Evolutionary conservation across 2,797 vertebrate species (phyloP).

Genomic region (Micrastur ruficollis): DNA sequence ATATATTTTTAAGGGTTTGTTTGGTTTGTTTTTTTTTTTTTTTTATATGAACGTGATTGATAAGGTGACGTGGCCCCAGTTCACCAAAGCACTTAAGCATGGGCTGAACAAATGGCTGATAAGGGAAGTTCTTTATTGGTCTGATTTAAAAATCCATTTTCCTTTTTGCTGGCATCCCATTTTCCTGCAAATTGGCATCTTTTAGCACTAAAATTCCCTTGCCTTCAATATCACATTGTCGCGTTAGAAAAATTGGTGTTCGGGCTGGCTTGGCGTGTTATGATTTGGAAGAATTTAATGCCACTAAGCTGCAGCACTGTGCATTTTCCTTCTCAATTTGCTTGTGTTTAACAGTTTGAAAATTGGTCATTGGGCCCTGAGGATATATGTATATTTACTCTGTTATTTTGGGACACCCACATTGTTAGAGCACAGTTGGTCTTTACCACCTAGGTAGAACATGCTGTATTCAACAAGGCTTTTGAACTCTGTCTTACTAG

Average conservation of each 20-base stretch:
- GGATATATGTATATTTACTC: background rate
- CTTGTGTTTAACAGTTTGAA: background rate
- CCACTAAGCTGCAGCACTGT: background rate
- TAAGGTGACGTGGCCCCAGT: accelerated
- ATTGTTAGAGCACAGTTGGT: background rate
- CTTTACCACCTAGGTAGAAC: background rate
- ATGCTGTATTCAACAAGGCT: background rate
- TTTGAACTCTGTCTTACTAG: background rate
- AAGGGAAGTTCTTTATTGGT: background rate
- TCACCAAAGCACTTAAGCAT: background rate
- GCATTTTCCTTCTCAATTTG: background rate
- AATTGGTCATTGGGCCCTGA: background rate
- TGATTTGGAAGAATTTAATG: background rate
- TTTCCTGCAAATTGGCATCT: background rate
- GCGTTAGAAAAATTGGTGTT: background rate
- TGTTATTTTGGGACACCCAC: background rate
- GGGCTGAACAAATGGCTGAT: background rate
- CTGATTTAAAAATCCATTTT: background rate
- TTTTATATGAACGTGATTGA: background rate
- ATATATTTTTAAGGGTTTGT: background rate
- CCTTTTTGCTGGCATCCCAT: background rate
- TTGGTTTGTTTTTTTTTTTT: background rate
- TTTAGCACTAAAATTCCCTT: background rate
- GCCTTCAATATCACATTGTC: background rate
- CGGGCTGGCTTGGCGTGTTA: background rate